These are phyloP conservation scores for Apis laboriosa DNA, from an alignment of 1,140 invertebrate genomes.

Conservation along the genomic window DNA sequence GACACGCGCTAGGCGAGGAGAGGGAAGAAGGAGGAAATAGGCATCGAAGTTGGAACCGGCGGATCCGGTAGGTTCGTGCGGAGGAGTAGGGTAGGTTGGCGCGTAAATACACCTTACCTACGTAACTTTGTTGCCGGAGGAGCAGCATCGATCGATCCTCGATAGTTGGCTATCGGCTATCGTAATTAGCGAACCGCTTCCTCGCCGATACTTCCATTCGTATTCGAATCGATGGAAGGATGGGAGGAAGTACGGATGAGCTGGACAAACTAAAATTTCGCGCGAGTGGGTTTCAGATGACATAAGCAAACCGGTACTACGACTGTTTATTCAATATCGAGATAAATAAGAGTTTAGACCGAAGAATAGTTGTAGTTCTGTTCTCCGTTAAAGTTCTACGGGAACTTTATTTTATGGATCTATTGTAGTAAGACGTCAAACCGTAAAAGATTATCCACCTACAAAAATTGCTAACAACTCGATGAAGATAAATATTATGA, in stretches of 20 bases:
- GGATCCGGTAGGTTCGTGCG: slow-evolving; percentile 61
- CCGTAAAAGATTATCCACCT: too few species aligned
- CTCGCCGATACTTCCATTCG: too few species aligned
- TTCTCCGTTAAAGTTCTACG: too few species aligned
- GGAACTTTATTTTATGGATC: too few species aligned
- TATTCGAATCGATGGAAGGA: too few species aligned
- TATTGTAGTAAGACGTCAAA: too few species aligned
- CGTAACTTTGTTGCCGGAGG: slow-evolving; percentile 50
- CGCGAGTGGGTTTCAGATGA: not conserved
- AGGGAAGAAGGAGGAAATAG: slow-evolving; percentile 49
- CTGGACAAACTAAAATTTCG: not conserved
- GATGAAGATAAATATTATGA: too few species aligned
- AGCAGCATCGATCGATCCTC: slow-evolving; percentile 25
- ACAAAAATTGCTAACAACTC: too few species aligned
- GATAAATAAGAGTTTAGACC: too few species aligned
- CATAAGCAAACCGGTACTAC: not conserved
- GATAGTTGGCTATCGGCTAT: slow-evolving; percentile 16
- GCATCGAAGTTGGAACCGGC: slow-evolving; percentile 57
- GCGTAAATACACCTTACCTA: slow-evolving; percentile 45
- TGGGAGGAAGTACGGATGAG: not conserved
- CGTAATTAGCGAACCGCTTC: slow-evolving; percentile 13
- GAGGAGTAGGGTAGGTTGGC: slow-evolving; percentile 68
- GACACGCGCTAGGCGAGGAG: slow-evolving; percentile 56
- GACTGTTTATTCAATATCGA: not conserved
- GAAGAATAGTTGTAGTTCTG: too few species aligned